Conservation (phyloP, 2,888 invertebrate genomes). For the Cheiracanthium punctorium region DNA sequence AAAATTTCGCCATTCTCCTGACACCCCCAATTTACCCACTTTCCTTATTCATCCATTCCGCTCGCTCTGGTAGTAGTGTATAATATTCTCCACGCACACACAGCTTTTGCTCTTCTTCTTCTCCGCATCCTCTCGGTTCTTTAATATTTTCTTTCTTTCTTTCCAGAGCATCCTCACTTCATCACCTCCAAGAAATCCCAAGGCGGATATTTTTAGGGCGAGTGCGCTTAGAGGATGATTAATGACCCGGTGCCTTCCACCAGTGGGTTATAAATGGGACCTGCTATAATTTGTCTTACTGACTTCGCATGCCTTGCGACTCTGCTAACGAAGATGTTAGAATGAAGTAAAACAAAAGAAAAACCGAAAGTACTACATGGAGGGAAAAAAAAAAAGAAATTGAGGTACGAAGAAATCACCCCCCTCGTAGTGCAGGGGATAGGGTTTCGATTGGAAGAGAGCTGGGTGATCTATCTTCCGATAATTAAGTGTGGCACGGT, state of each 20-base stretch:
- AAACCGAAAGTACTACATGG: not conserved
- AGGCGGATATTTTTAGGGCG: conserved; percentile 60
- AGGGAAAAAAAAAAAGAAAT: too few relatives aligned
- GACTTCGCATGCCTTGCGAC: conserved; percentile 19
- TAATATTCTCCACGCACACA: too few relatives aligned
- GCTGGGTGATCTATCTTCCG: conserved; percentile 56
- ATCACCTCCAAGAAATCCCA: conserved; percentile 61
- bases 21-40: too few relatives aligned
- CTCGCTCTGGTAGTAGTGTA: too few relatives aligned
- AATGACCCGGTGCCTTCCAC: conserved; percentile 50
- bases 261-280: conserved; percentile 62
- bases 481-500: conserved; percentile 51
- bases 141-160: not conserved
- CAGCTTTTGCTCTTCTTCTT: too few relatives aligned
- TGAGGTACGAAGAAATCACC: not conserved
- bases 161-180: conserved; percentile 57
- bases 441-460: conserved; percentile 41
- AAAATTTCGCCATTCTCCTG: too few relatives aligned
- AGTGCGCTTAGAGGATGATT: conserved; percentile 67
- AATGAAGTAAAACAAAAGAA: too few relatives aligned
- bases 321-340: conserved; percentile 7
- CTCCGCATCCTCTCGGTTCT: too few relatives aligned
- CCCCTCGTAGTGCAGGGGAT: conserved; percentile 54
- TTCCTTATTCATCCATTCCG: too few relatives aligned
- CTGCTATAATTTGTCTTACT: conserved; percentile 63